Evolutionary conservation across 2,888 invertebrate genomes (phyloP), one percentile per base, ranked within the genome.

Genomic region (Dryobota labecula): DNA sequence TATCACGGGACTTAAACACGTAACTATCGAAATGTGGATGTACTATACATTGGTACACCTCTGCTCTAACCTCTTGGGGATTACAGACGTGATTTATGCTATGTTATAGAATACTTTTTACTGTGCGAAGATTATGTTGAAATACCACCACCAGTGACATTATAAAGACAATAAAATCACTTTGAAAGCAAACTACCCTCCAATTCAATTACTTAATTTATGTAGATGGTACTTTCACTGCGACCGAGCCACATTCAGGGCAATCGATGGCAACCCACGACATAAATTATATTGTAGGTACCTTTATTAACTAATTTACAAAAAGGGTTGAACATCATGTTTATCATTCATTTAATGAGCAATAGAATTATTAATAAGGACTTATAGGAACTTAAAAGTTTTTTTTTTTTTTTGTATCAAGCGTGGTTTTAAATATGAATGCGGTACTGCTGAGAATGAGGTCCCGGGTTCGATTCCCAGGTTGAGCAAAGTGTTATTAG

Each of bases 221-320:
- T 38, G 8, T 41, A 41, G 24, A 18, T 11, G 15, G 15, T 38
- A 54, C 15, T 38, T 66, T 13, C 7, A n/a, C 8, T n/a, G n/a
- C 30, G 54, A 36, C n/a, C 54, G 41, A 24, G 47, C n/a, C 15
- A n/a, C n/a, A 47, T 41, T 43, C 15, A n/a, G 45, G 76, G 8
- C 47, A 73, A 67, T 73, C 72, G 68, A 73, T 73, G 20, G 27
- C 27, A 36, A 18, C 33, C 2, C 53, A 41, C 33, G 41, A 47
- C 54, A 27, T 33, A 54, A 73, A 67, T 73, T 56, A 67, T 36
- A 18, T 20, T 56, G 27, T 18, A n/a, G 3, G 30, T 41, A 54
- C 33, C 13, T 41, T 43, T 56, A 76, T 36, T 76, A 56, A n/a
- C 68, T 56, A 73, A 76, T 76, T 67, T 47, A 72, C 72, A 41